Evolutionary conservation across 2,888 invertebrate species (phyloP).

Genomic region (Limnephilus lunatus): DNA sequence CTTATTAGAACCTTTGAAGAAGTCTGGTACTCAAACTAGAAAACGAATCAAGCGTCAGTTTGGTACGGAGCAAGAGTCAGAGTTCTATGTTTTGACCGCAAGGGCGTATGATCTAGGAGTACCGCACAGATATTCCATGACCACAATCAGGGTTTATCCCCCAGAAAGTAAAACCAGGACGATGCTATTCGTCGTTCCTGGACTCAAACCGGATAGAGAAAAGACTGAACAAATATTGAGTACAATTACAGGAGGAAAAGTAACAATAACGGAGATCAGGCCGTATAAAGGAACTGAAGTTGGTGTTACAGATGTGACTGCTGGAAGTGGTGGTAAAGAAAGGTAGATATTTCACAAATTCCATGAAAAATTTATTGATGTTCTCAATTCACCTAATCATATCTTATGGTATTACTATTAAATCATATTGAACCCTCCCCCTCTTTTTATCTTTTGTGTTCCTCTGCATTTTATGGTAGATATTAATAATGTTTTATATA

Average conservation of each 20-base stretch:
- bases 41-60: constrained; percentile 76
- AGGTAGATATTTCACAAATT: constrained; percentile 71
- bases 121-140: constrained; percentile 85
- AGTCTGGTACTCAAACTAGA: constrained; percentile 73
- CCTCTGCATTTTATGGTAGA: not conserved
- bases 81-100: constrained; percentile 82
- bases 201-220: constrained; percentile 83
- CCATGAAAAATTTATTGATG: no score
- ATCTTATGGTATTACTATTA: no score
- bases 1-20: constrained; percentile 77
- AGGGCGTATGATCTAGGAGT: constrained; percentile 91
- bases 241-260: constrained; percentile 87
- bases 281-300: constrained; percentile 81
- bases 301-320: constrained; percentile 76
- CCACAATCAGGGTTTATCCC: constrained; percentile 86
- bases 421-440: not conserved
- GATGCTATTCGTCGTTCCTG: constrained; percentile 90
- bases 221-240: constrained; percentile 87
- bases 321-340: constrained; percentile 77
- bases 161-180: constrained; percentile 86
- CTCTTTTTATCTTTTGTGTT: not conserved
- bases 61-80: constrained; percentile 73
- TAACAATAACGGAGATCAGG: constrained; percentile 85
- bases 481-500: constrained; percentile 47
- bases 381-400: not conserved